Base-by-base conservation (phyloP, 1,140 invertebrate genomes). In the Zophobas atratus region DNA sequence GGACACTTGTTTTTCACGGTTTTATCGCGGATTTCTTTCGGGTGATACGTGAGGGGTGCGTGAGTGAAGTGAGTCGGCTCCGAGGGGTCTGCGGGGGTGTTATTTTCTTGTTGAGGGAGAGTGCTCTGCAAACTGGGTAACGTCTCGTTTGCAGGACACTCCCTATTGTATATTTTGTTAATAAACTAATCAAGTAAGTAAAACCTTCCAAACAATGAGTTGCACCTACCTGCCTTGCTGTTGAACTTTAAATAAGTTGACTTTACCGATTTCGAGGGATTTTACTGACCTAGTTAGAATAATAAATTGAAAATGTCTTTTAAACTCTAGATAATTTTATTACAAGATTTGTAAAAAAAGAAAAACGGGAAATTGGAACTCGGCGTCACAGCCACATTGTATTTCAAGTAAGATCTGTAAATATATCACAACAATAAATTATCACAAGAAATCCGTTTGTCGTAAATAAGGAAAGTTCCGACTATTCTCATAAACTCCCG, bases 371-470 rank as follows among this genome's bases (percentile, higher is more conserved):
- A 51, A 51, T 51, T 20, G 6, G 6, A 4, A 51, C 4, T 2
- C 4, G 49, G 49, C 49, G 36, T 39, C n/a, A 39, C 57, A 38
- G 57, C 57, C 57, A 63, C 57, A 38, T 38, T 63, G 57, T 51
- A 51, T 51, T 51, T 51, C 20, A 51, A 51, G 49, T 67, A 46
- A 43, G 33, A 43, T n/a, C 33, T 67, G 60, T 67, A 41, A 41
- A 67, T 67, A 67, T 67, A 67, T 63, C 57, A 46, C 33, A 38
- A 39, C 39, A 67, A 67, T 67, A 63, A 63, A 32, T 67, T 41
- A 38, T 67, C 1, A 33, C 60, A 67, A 38, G 60, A 67, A 56
- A 67, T 43, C 39, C 60, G 38, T 43, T 41, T 67, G 8, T 67
- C 60, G 33, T 67, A 67, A 67, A 67, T 67, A 67, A 41, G 60